Conservation (phyloP, 2,888 invertebrate genomes). For the Isotomurus palustris region DNA sequence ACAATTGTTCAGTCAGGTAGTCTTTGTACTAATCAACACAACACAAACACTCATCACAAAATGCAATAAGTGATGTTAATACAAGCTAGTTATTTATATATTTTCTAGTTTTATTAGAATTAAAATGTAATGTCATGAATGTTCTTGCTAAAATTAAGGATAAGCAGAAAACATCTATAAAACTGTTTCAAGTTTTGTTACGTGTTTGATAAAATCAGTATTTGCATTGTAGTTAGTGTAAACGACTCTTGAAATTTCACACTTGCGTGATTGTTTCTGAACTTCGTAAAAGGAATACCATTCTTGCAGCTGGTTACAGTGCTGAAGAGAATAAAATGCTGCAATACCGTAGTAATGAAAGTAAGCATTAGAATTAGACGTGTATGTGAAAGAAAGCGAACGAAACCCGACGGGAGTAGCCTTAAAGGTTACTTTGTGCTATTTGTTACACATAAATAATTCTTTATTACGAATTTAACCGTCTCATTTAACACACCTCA, state of each 20-base stretch:
- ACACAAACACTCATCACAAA: background rate
- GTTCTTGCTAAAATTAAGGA: background rate
- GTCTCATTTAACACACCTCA: constrained; percentile 8
- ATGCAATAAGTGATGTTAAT: background rate
- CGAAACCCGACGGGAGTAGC: background rate
- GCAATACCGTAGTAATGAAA: no score
- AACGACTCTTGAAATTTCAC: no score
- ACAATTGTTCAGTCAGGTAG: background rate
- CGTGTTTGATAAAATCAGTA: constrained; percentile 2
- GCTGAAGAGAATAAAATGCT: no score
- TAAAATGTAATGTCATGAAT: background rate
- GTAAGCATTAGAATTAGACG: no score
- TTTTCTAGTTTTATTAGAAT: background rate
- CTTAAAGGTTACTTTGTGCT: constrained; percentile 2
- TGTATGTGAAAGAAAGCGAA: no score
- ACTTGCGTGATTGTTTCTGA: no score
- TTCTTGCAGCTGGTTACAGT: no score
- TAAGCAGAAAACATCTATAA: background rate
- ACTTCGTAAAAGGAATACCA: no score
- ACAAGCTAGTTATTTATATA: background rate
- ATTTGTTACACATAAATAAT: background rate
- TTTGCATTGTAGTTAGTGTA: background rate
- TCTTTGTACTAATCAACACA: constrained; percentile 4
- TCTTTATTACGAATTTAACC: constrained; percentile 9
- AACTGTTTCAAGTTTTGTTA: constrained; percentile 1